Percentiles rank a stretch among this genome's conserved stretches.
Evolutionary conservation across 1,140 invertebrate genomes (phyloP).

Genomic region (Eciton burchellii): DNA sequence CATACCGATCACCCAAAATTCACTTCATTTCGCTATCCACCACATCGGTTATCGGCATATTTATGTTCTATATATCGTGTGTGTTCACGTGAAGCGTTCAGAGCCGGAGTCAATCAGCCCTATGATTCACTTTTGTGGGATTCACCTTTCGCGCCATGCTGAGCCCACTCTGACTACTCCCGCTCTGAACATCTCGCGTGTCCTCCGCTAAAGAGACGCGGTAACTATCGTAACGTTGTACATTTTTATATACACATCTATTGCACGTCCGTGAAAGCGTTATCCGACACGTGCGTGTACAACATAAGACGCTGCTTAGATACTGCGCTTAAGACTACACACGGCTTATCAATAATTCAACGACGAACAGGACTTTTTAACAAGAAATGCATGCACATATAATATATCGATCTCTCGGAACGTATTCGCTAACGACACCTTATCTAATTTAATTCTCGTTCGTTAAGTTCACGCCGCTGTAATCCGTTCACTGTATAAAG

Average conservation of each 20-base stretch:
- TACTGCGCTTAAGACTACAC: conserved; percentile 16
- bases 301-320: conserved; percentile 21
- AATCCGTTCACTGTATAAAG: neutral
- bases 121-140: neutral
- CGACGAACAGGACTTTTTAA: conserved; percentile 51
- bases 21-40: neutral
- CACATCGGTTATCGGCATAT: neutral
- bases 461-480: conserved; percentile 7
- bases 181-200: neutral
- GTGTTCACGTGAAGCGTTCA: neutral
- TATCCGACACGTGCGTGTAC: conserved; percentile 12
- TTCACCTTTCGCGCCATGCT: neutral
- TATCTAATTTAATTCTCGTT: conserved; percentile 36
- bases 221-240: conserved; percentile 25
- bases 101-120: neutral
- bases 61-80: neutral
- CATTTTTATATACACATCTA: conserved; percentile 11
- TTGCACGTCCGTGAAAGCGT: conserved; percentile 22
- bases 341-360: conserved; percentile 54
- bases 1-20: neutral
- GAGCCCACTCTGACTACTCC: neutral
- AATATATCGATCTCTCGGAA: conserved; percentile 21
- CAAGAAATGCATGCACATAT: conserved; percentile 50
- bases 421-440: conserved; percentile 12
- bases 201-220: neutral